phyloP scores from a whole-genome alignment of 2,113 vertebrate species.

The Microcebus jonahi region DNA sequence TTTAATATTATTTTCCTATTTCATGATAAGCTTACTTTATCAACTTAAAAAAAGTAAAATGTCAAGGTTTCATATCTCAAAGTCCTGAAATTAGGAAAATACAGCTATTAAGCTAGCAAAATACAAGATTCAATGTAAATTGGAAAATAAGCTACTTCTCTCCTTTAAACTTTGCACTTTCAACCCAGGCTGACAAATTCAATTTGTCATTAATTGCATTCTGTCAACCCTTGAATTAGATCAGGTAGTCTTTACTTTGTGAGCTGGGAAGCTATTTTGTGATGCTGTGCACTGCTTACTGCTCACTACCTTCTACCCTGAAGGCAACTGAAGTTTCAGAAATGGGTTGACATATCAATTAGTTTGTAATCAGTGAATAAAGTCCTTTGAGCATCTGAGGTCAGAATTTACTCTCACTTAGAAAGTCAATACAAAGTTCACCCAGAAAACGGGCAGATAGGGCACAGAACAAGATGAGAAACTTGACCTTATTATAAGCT shows the following conservation, averaged over 20 bases:
- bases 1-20: conserved; percentile 21
- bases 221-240: conserved; percentile 5
- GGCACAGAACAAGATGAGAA: conserved; percentile 18
- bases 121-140: not conserved
- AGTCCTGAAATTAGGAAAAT: not conserved
- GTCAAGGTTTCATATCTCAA: conserved; percentile 3
- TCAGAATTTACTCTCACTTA: conserved; percentile 27
- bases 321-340: not conserved
- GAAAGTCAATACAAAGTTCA: not conserved
- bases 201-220: conserved; percentile 49
- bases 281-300: not conserved
- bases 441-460: not conserved
- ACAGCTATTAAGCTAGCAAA: not conserved
- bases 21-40: not conserved
- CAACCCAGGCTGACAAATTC: not conserved
- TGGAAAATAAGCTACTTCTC: not conserved
- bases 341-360: conserved; percentile 49
- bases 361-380: conserved; percentile 48
- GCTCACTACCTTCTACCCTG: not conserved
- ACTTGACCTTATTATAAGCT: not conserved
- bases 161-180: not conserved
- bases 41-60: conserved; percentile 31
- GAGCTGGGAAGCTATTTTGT: not conserved
- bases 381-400: not conserved
- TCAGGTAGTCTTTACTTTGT: conserved; percentile 17